These are phyloP conservation scores for Ancistrus triradiatus DNA, from an alignment of 2,113 vertebrate genomes.

Conservation along the genomic window DNA sequence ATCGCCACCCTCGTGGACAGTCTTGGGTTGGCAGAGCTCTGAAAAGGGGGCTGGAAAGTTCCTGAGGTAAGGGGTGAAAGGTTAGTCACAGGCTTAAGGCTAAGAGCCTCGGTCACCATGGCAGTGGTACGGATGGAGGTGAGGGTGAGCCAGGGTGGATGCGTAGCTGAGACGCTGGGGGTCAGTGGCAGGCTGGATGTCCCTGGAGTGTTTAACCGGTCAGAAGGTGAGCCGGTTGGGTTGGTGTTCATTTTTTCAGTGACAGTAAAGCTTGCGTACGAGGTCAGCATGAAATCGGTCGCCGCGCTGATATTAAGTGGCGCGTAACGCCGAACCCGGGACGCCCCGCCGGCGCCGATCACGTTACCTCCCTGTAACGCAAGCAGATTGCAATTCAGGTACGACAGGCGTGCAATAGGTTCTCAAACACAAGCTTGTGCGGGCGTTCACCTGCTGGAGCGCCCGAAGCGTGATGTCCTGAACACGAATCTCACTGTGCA, in stretches of 20 bases:
- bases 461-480: constrained; percentile 80
- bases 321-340: too few species aligned
- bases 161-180: constrained; percentile 43
- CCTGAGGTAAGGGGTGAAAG: constrained; percentile 26
- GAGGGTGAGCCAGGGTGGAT: constrained; percentile 58
- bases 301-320: too few species aligned
- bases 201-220: constrained; percentile 9
- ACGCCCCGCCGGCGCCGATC: too few species aligned
- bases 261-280: constrained; percentile 45
- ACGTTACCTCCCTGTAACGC: constrained; percentile 66
- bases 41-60: not conserved
- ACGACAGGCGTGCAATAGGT: not conserved
- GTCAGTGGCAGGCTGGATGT: constrained; percentile 54
- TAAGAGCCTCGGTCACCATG: constrained; percentile 7
- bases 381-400: not conserved
- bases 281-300: too few species aligned
- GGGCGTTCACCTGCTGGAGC: constrained; percentile 65
- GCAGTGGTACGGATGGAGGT: constrained; percentile 36
- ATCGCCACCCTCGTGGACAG: constrained; percentile 5
- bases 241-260: constrained; percentile 16
- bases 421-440: too few species aligned
- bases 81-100: constrained; percentile 2
- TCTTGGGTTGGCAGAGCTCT: constrained; percentile 24
- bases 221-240: not conserved
- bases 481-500: constrained; percentile 57